Conservation (phyloP, 2,797 vertebrate species). For the Cynodonichthys magdalenae region DNA sequence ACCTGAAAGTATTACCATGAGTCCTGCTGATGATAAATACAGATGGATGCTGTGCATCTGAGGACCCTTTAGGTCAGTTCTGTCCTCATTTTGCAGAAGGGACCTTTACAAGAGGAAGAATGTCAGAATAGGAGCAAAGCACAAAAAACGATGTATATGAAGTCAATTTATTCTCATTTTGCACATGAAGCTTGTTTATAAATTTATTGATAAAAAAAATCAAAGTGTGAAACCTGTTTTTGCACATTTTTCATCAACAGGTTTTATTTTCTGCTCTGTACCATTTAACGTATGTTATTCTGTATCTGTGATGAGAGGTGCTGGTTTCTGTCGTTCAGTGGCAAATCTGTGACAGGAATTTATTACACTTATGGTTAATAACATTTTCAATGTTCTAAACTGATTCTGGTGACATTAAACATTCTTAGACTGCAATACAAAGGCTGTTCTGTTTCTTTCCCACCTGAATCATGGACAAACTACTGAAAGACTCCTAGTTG, state of each 20-base stretch:
- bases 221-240: conserved; percentile 10
- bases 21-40: conserved; percentile 25
- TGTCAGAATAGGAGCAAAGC: conserved; percentile 19
- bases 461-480: neutral
- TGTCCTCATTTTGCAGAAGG: conserved; percentile 24
- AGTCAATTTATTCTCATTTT: conserved; percentile 35
- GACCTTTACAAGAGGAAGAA: conserved; percentile 13
- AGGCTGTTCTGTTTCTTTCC: neutral
- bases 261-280: conserved; percentile 3
- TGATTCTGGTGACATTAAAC: conserved; percentile 2
- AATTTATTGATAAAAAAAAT: conserved; percentile 40
- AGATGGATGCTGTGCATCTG: conserved; percentile 54
- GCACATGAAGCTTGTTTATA: conserved; percentile 36
- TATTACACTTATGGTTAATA: neutral
- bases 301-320: conserved; percentile 23
- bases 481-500: neutral
- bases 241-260: conserved; percentile 15
- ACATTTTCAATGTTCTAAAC: conserved; percentile 5
- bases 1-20: conserved; percentile 22
- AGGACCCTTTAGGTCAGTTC: conserved; percentile 15
- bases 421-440: conserved; percentile 1
- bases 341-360: conserved; percentile 1
- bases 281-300: conserved; percentile 11
- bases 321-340: conserved; percentile 16
- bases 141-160: neutral